Evolutionary conservation across 2,113 vertebrate genomes (phyloP), one percentile per base, ranked within the genome.

Genomic region (Hyaena hyaena): DNA sequence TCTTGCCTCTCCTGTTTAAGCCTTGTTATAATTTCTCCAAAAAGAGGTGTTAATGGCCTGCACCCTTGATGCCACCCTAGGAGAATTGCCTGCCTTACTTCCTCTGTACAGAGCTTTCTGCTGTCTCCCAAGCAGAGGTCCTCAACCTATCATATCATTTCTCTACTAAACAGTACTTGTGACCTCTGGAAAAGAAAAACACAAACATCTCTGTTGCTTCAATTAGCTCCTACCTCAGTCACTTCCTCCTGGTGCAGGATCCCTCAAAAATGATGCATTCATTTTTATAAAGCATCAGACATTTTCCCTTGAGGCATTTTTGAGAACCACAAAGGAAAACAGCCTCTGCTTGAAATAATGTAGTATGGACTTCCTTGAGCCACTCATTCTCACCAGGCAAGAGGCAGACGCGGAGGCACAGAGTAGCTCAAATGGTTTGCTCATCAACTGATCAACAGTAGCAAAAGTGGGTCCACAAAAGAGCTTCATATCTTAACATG

Each of bases 381-480:
- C 68, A 19, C 50, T 45, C 6, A 28, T 7, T 58, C 11, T 24
- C 39, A 21, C 2, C 14, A 10, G 45, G 2, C 3, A 35, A 65
- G 24, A 90, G 81, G 43, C 35, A 43, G 50, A 53, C 23, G 6
- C 11, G 31, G 39, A 9, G 10, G 48, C 26, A 15, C 48, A 43
- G 28, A 43, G 15, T 8, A 10, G 19, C 50, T 88, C 53, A 48
- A 19, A 58, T 4, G 0, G 24, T 81, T 39, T 81, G 45, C 24
- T 35, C 28, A 19, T 21, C 10, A 14, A 21, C 10, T 7, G 6
- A 14, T 10, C 33, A 17, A 10, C 17, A 28, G 2, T 5, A 19
- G 31, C 55, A 17, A 19, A n/a, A n/a, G 48, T 19, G 4, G 35
- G 23, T 48, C 35, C 0, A 0, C 65, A 28, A 12, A 23, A 39